Percentiles rank a stretch among this genome's conserved stretches.
Evolutionary conservation across 2,888 invertebrate species (phyloP).

Genomic region (Nasonovia ribisnigri): DNA sequence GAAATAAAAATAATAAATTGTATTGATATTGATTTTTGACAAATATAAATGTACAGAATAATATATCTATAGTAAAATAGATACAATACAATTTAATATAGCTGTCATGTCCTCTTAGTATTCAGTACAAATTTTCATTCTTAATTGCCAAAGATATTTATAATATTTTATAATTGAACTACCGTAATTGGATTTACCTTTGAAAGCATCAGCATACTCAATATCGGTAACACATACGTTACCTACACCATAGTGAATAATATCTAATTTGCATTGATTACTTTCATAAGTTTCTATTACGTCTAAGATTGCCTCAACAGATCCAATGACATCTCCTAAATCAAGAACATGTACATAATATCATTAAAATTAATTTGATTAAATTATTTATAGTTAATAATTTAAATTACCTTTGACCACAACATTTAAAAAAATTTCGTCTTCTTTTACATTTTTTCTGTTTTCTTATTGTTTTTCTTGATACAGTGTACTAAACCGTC

Average conservation of each 20-base stretch:
- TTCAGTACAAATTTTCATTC: background rate
- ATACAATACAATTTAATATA: background rate
- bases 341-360: constrained; percentile 1
- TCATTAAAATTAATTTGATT: constrained; percentile 70
- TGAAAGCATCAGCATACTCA: constrained; percentile 82
- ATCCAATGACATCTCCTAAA: constrained; percentile 93
- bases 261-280: constrained; percentile 81
- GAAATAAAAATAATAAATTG: background rate
- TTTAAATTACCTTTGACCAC: constrained; percentile 76
- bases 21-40: background rate
- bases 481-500: constrained; percentile 35
- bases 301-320: constrained; percentile 94
- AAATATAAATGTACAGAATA: background rate
- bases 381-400: constrained; percentile 68
- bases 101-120: background rate
- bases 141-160: background rate
- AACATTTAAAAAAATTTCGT: constrained; percentile 68
- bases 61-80: background rate
- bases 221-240: constrained; percentile 86
- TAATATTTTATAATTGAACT: background rate
- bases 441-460: constrained; percentile 72
- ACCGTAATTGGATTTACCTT: constrained; percentile 71
- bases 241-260: constrained; percentile 94
- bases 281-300: constrained; percentile 88
- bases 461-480: constrained; percentile 69